These are phyloP conservation scores for Mesorhabditis sp. DNA, from an alignment of 2,888 invertebrate species.

Conservation along the genomic window DNA sequence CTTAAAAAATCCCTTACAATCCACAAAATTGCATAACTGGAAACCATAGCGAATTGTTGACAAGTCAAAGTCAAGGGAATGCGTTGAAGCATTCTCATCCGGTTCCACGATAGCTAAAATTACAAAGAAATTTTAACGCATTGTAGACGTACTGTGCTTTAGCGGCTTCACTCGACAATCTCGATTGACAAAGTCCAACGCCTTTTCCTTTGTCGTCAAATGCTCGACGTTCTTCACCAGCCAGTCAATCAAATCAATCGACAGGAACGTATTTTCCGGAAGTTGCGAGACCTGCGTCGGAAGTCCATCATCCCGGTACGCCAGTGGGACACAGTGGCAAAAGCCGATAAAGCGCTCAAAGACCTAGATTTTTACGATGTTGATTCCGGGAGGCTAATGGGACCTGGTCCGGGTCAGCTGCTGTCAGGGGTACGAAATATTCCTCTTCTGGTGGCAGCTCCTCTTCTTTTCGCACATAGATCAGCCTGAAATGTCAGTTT, in stretches of 20 bases:
- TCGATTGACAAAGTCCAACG: conserved; percentile 25
- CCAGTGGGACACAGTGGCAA: conserved; percentile 1
- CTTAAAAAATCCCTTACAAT: background rate
- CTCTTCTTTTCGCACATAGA: background rate
- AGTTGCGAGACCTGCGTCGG: background rate
- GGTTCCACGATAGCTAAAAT: background rate
- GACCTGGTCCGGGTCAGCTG: background rate
- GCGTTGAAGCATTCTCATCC: background rate
- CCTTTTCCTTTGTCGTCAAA: conserved; percentile 21
- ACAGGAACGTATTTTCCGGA: conserved; percentile 21
- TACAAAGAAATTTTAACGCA: background rate
- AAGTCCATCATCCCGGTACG: background rate
- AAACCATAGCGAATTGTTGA: conserved; percentile 79
- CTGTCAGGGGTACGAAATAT: background rate
- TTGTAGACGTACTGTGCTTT: background rate
- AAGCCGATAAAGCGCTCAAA: background rate
- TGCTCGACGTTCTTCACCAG: conserved; percentile 23
- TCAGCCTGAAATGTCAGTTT: background rate
- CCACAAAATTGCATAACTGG: conserved; percentile 70
- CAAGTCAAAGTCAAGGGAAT: conserved; percentile 13
- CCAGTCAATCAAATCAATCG: conserved; percentile 40
- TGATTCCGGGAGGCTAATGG: too few species aligned
- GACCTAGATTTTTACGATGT: background rate
- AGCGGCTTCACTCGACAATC: conserved; percentile 15
- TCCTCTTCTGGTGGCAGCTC: background rate